Evolutionary conservation across 2,113 vertebrate genomes (phyloP), one percentile per base, ranked within the genome.

Genomic region (Pandion haliaetus): DNA sequence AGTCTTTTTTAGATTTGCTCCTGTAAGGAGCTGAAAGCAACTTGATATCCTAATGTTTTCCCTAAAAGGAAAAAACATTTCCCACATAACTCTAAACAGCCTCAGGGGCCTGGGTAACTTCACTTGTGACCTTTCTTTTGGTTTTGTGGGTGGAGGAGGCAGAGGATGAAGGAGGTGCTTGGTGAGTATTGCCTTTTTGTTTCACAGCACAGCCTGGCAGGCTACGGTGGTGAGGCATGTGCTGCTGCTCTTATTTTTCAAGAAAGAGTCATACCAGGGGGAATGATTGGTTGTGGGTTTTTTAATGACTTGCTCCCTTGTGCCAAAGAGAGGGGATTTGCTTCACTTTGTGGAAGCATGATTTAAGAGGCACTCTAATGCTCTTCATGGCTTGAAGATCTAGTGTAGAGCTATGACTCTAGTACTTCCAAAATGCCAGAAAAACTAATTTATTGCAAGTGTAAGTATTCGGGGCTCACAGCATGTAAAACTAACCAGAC

Each of bases 201-300:
- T 73, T 62, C 28, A n/a, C 12, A 36, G n/a, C 69, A 15, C 24
- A 10, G 13, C 32, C 44, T 45, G 49, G 26, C 55, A 79, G 15
- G 59, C 44, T 40, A 2, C 77, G 58, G 32, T 7, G 4, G 5
- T 17, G 57, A 52, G 36, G 14, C n/a, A n/a, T 7, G 2, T 10
- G 17, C 65, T 85, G 45, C 69, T 62, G 36, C 47, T 62, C 38
- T 14, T 29, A 5, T 21, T 24, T 19, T 20, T 49, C 17, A 14
- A 32, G 4, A 50, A 8, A 23, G 19, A 79, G 3, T 5, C 12
- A 0, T 11, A 1, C 1, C 57, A 29, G 29, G 34, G 20, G 18
- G 4, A 65, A 34, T 32, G 17, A 16, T 58, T 25, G 20, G 16
- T 38, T 17, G 18, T 67, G 50, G 52, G 1, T 8, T 19, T 21